Conservation (phyloP, 2,113 vertebrate species). For the Alethe diademata region DNA sequence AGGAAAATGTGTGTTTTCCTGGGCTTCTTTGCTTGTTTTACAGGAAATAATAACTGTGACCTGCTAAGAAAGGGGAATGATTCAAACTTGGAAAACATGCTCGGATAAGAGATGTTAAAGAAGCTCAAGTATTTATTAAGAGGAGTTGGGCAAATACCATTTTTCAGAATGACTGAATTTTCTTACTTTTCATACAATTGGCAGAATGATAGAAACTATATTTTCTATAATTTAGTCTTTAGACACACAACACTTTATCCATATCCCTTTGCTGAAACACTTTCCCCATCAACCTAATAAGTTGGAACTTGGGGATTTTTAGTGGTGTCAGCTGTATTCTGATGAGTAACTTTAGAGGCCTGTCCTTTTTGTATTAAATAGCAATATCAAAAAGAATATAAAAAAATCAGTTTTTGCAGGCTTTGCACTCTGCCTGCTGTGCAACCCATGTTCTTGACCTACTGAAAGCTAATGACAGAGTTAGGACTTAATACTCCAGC, state of each 20-base stretch:
- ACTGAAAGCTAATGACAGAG: constrained; percentile 19
- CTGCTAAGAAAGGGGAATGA: background rate
- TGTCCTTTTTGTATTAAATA: constrained; percentile 4
- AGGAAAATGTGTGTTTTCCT: background rate
- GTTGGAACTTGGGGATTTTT: background rate
- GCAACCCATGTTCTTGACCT: background rate
- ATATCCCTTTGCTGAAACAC: background rate
- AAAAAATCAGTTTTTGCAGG: background rate
- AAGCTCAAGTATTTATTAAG: background rate
- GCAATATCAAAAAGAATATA: background rate
- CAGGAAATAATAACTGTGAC: background rate
- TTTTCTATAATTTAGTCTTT: background rate
- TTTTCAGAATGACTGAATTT: background rate
- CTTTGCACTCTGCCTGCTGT: background rate
- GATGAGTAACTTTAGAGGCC: background rate
- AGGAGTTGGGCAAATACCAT: background rate
- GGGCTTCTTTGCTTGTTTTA: background rate
- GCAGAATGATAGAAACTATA: background rate
- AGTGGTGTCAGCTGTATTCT: background rate
- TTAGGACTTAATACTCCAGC: constrained; percentile 35
- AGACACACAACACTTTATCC: background rate
- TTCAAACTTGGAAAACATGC: background rate
- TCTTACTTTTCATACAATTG: background rate
- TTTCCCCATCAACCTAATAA: background rate
- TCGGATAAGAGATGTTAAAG: background rate